A percentile compares a stretch with the other conserved stretches of the same genome.
These are phyloP conservation scores for Manis javanica DNA, from an alignment of 2,797 vertebrate genomes.

Conservation along the genomic window DNA sequence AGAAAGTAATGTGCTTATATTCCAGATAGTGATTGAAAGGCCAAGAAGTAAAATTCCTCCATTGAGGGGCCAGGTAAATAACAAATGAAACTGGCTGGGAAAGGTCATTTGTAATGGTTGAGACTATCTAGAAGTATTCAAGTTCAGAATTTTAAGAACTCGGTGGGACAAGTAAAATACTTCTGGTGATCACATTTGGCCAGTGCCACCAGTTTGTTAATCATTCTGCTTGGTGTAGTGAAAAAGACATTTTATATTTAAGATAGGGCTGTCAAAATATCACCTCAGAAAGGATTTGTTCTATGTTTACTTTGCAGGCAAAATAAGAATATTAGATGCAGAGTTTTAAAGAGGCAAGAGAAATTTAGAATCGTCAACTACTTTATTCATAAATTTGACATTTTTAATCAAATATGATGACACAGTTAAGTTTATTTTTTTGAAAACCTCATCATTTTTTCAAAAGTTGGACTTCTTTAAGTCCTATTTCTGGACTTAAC, in stretches of 20 bases:
- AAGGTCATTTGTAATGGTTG: not conserved
- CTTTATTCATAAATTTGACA: not conserved
- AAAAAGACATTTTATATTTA: not conserved
- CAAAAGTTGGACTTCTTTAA: not conserved
- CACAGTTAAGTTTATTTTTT: not conserved
- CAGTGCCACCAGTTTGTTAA: not conserved
- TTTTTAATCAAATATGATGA: conserved; percentile 2
- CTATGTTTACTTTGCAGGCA: not conserved
- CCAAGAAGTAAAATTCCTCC: not conserved
- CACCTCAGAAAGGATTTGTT: not conserved
- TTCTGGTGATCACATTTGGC: not conserved
- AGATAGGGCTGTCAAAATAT: not conserved
- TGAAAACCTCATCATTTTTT: not conserved
- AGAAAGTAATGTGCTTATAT: not conserved
- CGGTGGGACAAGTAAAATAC: not conserved
- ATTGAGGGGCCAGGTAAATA: not conserved
- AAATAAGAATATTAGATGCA: conserved; percentile 26
- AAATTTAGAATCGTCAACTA: conserved; percentile 45
- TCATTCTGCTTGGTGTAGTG: not conserved
- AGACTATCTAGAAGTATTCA: not conserved
- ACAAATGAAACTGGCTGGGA: not conserved
- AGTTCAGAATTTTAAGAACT: not conserved
- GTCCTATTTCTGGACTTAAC: not conserved
- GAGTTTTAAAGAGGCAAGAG: not conserved
- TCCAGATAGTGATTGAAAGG: not conserved